Evolutionary conservation across 2,797 vertebrate species (phyloP), one percentile per base, ranked within the genome.

Genomic region (Aphelocoma californica): DNA sequence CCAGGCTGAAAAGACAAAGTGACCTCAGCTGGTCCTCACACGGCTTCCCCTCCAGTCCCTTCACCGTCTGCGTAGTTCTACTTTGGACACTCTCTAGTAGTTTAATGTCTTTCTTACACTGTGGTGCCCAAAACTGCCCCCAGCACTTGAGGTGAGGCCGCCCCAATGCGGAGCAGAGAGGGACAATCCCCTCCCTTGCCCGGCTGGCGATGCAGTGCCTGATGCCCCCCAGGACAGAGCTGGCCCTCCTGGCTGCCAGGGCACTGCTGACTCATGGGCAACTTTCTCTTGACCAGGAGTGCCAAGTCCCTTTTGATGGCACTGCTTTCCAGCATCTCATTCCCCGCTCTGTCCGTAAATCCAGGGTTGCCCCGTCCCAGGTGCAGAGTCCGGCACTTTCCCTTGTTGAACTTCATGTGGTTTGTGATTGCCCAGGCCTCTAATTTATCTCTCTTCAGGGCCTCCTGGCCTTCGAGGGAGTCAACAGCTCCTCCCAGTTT

Each of bases 191-290:
- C 31, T 31, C 42, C 25, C 25, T 54, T 56, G 31, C 34, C 42
- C 0, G 0, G 18, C 42, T 62, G 45, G 40, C 0, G 0, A 34
- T 78, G 64, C 29, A 40, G 48, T 20, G 20, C 31, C 48, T 40
- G 56, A 21, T 54, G 64, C 1, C 1, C 31, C 32, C 17, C 48
- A 31, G 42, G 25, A 34, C 25, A 78, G 2, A 9, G 1, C 1
- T 78, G 56, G 17, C 34, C 20, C 57, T 78, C 12, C 73, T 78
- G 65, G 42, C 34, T 78, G 47, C 40, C 56, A 40, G 40, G 40
- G 7, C 56, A 47, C 40, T 70, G 40, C 34, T 70, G 34, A 2
- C 9, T 56, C 12, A 10, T 31, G 20, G 2, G 26, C 56, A 78
- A 5, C 18, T 31, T 31, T 0, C 17, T 20, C 2, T 25, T 7